Conservation (phyloP, 2,797 vertebrate genomes). For the Enoplosus armatus region DNA sequence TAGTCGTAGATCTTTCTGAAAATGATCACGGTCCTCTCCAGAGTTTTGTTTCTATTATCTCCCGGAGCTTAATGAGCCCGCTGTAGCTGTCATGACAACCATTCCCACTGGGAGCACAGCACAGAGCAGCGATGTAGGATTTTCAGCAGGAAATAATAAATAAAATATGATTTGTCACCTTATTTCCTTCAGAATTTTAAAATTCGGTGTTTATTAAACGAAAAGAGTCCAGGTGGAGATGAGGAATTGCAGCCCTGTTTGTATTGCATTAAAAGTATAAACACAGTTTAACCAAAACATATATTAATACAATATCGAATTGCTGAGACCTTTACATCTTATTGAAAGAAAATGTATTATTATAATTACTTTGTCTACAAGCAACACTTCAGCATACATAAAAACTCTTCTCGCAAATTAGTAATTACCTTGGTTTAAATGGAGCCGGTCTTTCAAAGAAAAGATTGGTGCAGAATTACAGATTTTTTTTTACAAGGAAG, state of each 20-base stretch:
- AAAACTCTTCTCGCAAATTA: neutral
- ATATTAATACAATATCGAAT: too few species aligned
- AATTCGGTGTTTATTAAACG: neutral
- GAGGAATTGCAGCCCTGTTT: neutral
- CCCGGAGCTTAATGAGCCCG: constrained; percentile 24
- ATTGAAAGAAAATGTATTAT: neutral
- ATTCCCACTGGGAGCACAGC: neutral
- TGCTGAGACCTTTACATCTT: neutral
- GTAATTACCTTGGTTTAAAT: neutral
- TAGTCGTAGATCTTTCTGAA: constrained; percentile 1
- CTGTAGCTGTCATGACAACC: constrained; percentile 56
- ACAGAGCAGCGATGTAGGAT: neutral
- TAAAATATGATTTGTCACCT: neutral
- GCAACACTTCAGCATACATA: neutral
- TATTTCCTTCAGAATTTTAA: neutral
- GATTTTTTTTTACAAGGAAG: neutral
- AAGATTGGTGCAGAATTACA: neutral
- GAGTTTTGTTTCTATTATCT: constrained; percentile 23
- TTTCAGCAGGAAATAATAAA: constrained; percentile 10
- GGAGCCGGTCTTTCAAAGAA: neutral
- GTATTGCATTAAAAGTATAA: neutral
- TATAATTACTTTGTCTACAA: neutral
- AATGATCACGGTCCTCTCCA: neutral
- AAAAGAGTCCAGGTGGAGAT: neutral
- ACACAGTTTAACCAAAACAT: neutral